Base-by-base conservation (phyloP, 2,888 invertebrate species). In the Bombylius major region DNA sequence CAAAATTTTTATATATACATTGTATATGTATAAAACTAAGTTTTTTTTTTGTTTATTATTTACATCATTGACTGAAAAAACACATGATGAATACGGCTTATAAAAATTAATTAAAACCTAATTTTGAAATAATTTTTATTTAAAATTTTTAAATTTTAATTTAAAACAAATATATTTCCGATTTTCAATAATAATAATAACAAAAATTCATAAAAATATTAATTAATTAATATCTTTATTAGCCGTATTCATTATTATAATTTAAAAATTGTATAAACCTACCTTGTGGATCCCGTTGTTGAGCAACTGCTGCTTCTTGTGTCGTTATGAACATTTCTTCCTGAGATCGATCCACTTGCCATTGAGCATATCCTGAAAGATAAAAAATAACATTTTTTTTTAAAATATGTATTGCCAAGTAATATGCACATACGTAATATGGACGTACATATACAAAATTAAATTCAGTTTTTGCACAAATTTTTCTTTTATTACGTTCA, bases 221-320 rank as follows among this genome's bases (percentile, higher is more conserved):
- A n/a, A 23, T 23, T 23, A 23, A 23, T 23, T 23, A 3, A 23
- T 23, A 23, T 4, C 53, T 60, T 58, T 56, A 56, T 55, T 54
- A 56, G 56, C 54, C 49, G 54, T 53, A 51, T 50, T 56, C 51
- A 53, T 55, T 45, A 42, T 42, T 42, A 42, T 11, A 42, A 11
- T 42, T 11, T 11, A 42, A 11, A 42, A 11, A 42, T 42, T 42
- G 23, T 23, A 42, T 54, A 51, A 59, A 70, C 89, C 87, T 89
- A 90, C 90, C 90, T 90, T 90, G 89, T 75, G 88, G 86, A 79
- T 90, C 90, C 78, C 89, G 83, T 76, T 88, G 88, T 67, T 74
- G 74, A 67, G 73, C 73, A 78, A 23, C 23, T 77, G 80, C 80
- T 69, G 80, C 79, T 74, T 87, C 89, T 78, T 86, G 88, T 72